Base-by-base conservation (phyloP, 2,113 vertebrate genomes). In the Barnardius zonarius region DNA sequence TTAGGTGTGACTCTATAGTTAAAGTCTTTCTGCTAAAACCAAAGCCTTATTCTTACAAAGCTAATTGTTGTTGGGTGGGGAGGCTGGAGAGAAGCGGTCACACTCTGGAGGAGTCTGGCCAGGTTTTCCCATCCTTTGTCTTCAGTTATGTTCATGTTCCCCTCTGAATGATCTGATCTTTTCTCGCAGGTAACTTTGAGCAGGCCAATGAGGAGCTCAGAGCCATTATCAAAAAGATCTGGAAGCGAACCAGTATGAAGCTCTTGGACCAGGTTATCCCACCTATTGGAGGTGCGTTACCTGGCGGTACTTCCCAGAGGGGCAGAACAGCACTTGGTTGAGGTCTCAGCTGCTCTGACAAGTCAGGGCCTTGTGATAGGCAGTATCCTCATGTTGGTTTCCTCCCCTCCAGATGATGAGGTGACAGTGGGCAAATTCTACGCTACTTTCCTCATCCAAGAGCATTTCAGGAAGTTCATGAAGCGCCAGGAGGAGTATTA, bases 211-310 rank as follows among this genome's bases (percentile, higher is more conserved):
- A 99, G 97, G 99, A 99, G 96, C 98, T 99, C 86, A 98, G 99
- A 97, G 96, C 99, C 75, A 99, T 99, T 51, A 99, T 99, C 46
- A 99, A 99, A 97, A 97, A 98, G 85, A 99, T 99, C 96, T 99
- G 99, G 99, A 99, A 99, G 95, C 98, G 99, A 92, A 99, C 99
- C 1, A 99, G 99, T 90, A 99, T 99, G 99, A 99, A 99, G 93
- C 98, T 99, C 9, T 93, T 99, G 78, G 99, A 99, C 97, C 99
- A 99, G 96, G 99, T 99, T 94, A 99, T 99, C 88, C 99, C 99
- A 13, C 99, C 99, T 0, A 99, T 99, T 63, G 99, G 99, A 98
- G 99, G 99, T 98, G 61, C 84, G 97, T 67, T 27, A 43, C 11
- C 37, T 17, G 17, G 5, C 39, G 46, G 37, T 16, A 5, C 59